These are phyloP conservation scores for Ariopsis seemanni DNA, from an alignment of 2,113 vertebrate genomes.

Conservation along the genomic window DNA sequence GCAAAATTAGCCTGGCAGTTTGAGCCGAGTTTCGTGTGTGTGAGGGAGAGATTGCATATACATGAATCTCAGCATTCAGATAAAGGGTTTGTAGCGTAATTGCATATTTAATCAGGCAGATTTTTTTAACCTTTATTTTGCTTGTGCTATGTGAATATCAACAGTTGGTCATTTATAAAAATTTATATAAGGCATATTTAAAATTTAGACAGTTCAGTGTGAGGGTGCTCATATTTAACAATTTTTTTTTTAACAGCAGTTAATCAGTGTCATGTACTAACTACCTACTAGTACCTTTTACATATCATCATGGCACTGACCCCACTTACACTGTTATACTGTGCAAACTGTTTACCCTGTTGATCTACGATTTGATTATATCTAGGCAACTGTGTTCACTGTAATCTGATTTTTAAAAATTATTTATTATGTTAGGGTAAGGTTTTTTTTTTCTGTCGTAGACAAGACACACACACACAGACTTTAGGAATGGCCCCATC, in stretches of 20 bases:
- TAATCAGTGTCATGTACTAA: no score
- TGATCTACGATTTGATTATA: background rate
- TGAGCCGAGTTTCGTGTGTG: background rate
- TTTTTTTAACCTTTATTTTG: background rate
- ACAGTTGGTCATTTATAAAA: background rate
- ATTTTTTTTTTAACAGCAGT: background rate
- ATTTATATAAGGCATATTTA: background rate
- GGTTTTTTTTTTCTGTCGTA: no score
- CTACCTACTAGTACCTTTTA: no score
- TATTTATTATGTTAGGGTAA: no score
- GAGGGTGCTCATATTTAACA: background rate
- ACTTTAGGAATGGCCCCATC: constrained; percentile 28
- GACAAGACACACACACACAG: no score
- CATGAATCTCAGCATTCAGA: background rate
- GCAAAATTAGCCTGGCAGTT: background rate
- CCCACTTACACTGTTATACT: no score
- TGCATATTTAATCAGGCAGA: background rate
- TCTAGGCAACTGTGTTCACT: no score
- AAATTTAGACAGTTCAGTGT: background rate
- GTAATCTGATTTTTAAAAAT: no score
- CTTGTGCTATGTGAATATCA: background rate
- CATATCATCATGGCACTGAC: no score
- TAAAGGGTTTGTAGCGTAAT: constrained; percentile 5
- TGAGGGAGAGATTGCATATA: constrained; percentile 20
- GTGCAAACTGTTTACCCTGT: background rate